Evolutionary conservation across 35 echinoderm and acorn worm species (phyloP).

Genomic region (Ptychodera flava): DNA sequence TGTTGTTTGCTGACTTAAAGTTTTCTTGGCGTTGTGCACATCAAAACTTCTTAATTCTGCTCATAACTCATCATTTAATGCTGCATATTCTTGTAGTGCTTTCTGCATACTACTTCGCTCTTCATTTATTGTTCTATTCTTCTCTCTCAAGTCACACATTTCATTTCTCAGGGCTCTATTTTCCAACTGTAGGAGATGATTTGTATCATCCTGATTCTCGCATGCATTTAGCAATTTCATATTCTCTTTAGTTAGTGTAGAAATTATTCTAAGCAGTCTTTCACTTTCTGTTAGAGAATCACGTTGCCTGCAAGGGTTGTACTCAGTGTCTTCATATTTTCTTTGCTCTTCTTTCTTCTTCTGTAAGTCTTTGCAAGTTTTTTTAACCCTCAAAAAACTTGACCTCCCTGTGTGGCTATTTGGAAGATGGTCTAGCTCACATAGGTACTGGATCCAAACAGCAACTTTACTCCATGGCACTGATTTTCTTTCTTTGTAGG

Average conservation of each 20-base stretch:
- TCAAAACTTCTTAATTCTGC: not conserved
- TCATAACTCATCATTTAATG: not conserved
- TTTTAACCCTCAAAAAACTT: not conserved
- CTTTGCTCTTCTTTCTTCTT: not conserved
- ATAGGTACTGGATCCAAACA: not conserved
- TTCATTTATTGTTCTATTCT: not conserved
- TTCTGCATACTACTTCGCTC: not conserved
- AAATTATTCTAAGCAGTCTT: not conserved
- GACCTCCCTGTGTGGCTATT: not conserved
- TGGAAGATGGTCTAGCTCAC: not conserved
- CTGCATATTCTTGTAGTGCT: not conserved
- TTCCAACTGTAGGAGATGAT: not conserved
- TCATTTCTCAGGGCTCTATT: not conserved
- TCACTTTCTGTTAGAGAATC: not conserved
- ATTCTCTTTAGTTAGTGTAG: not conserved
- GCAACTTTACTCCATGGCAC: not conserved
- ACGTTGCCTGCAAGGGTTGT: not conserved
- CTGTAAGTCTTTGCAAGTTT: not conserved
- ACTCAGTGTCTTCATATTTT: not conserved
- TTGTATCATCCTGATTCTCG: not conserved
- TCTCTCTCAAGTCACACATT: not conserved
- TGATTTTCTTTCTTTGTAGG: not conserved
- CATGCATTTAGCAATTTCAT: not conserved
- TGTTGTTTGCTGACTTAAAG: not conserved
- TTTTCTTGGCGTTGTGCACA: not conserved